Base-by-base conservation (phyloP, 2,797 vertebrate genomes). In the Molossus molossus region DNA sequence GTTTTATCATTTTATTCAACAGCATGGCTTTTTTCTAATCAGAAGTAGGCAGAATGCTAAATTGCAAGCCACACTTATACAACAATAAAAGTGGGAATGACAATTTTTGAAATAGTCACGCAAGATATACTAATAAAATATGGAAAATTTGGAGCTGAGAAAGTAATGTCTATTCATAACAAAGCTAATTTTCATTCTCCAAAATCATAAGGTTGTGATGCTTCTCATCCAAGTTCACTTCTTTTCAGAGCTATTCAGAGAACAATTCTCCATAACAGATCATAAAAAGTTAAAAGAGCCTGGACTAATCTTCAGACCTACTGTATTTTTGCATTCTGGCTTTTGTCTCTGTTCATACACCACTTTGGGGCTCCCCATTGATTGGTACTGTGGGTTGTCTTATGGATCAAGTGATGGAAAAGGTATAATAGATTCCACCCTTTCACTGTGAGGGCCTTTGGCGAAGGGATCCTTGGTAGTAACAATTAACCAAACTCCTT, bases 1-100 rank as follows among this genome's bases (percentile, higher is more conserved):
- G 2, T 6, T 33, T 79, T 92, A 53, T 91, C 18, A 65, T 72
- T 87, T 62, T 67, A 11, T 79, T 91, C 23, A 80, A 50, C 73
- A 87, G 9, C n/a, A 40, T 81, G 48, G 9, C 13, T 81, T 37
- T 80, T 95, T 95, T 72, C 48, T 95, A 79, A n/a, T 93, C 37
- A 81, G 48, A 92, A 87, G 6, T 75, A n/a, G n/a, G 23, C 10
- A 65, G 12, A 86, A 48, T 67, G 25, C 64, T 82, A 60, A 79
- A 86, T 21, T 86, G 13, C 60, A 89, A 93, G 70, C 40, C 33
- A 69, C 1, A 67, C 6, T 76, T 76, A 73, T 50, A 40, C 29
- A 83, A 76, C 64, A 76, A 67, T 72, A 62, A 50, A 76, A 95
- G 10, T 10, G 17, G 14, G 10, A 6, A 20, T 73, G 17, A 57